These are phyloP conservation scores for Baronia brevicornis DNA, from an alignment of 2,888 invertebrate genomes.

Conservation along the genomic window DNA sequence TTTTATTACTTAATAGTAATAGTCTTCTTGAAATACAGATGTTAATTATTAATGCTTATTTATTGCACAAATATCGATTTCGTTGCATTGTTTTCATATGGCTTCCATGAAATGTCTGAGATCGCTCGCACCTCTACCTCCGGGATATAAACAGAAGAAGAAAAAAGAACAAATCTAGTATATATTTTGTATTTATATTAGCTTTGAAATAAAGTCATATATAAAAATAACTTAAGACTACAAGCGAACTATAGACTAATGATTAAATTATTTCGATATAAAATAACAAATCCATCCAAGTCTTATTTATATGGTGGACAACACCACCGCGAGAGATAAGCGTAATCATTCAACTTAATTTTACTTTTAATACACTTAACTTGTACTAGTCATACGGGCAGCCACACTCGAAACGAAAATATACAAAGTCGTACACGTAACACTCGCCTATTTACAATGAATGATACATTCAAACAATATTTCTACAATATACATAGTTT, in stretches of 20 bases:
- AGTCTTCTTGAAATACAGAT: constrained; percentile 42
- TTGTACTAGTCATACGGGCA: constrained; percentile 31
- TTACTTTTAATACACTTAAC: constrained; percentile 41
- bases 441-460: too few relatives aligned
- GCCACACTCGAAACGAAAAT: constrained; percentile 18
- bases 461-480: too few relatives aligned
- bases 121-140: constrained; percentile 50
- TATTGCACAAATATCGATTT: constrained; percentile 56
- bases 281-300: constrained; percentile 53
- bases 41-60: constrained; percentile 42
- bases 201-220: constrained; percentile 63
- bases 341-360: constrained; percentile 67
- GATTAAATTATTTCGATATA: constrained; percentile 57
- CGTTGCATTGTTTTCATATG: too few relatives aligned
- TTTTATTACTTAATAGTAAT: constrained; percentile 54
- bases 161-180: constrained; percentile 37
- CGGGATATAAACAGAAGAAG: constrained; percentile 45
- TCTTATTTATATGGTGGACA: constrained; percentile 63
- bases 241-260: constrained; percentile 32
- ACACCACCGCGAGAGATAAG: constrained; percentile 58
- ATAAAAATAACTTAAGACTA: constrained; percentile 65
- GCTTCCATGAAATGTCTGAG: constrained; percentile 46
- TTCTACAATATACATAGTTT: too few relatives aligned
- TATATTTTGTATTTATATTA: constrained; percentile 49
- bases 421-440: constrained; percentile 15